Conservation (phyloP, 2,797 vertebrate genomes). For the Thalassophryne amazonica region DNA sequence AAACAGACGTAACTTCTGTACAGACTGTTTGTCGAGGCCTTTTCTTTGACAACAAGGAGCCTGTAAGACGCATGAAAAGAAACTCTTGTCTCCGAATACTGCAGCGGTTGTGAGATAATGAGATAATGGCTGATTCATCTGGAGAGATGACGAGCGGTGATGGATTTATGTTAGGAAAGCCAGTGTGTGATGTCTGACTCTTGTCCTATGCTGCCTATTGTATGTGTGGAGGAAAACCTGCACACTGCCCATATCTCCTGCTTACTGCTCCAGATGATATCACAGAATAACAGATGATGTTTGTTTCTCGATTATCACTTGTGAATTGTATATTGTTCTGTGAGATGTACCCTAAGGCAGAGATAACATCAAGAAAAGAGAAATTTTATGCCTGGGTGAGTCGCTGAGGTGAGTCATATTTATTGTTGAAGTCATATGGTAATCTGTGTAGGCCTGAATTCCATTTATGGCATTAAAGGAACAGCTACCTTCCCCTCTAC, state of each 20-base stretch:
- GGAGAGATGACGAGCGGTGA: constrained; percentile 32
- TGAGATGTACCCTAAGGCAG: constrained; percentile 18
- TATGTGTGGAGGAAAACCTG: constrained; percentile 8
- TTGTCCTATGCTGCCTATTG: constrained; percentile 23
- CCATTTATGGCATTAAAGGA: neutral
- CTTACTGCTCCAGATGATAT: constrained; percentile 30
- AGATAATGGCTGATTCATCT: constrained; percentile 62
- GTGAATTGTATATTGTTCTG: constrained; percentile 27
- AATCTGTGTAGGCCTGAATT: too few relatives aligned
- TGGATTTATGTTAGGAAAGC: constrained; percentile 42
- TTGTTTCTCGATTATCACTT: constrained; percentile 11
- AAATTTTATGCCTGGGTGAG: neutral
- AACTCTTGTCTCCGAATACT: constrained; percentile 44
- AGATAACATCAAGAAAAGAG: neutral
- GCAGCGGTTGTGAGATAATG: constrained; percentile 46
- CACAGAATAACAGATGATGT: constrained; percentile 46
- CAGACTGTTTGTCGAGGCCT: constrained; percentile 27
- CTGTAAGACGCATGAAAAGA: constrained; percentile 36
- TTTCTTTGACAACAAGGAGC: constrained; percentile 35
- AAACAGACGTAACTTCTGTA: constrained; percentile 37
- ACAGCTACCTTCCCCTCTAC: constrained; percentile 1
- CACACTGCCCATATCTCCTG: constrained; percentile 31
- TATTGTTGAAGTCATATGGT: too few relatives aligned
- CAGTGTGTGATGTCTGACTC: constrained; percentile 22
- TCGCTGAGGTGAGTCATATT: constrained; percentile 1